Evolutionary conservation across 2,797 vertebrate genomes (phyloP).

Genomic region (Pseudochirops corinnae): DNA sequence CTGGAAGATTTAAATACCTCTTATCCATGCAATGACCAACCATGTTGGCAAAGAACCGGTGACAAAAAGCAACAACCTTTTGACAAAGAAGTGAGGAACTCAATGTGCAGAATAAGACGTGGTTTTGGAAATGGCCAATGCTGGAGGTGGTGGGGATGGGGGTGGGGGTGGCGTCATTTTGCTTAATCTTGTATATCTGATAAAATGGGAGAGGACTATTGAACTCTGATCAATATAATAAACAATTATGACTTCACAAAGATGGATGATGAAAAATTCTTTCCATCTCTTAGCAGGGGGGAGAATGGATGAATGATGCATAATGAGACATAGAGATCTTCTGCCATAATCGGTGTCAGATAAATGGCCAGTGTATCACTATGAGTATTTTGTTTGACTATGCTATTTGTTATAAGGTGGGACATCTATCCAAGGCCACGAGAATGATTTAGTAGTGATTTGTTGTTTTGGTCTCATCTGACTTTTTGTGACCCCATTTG

Average conservation of each 20-base stretch:
- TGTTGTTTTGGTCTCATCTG: not conserved
- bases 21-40: not conserved
- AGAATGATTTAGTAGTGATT: not conserved
- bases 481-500: not conserved
- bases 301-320: not conserved
- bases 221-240: not conserved
- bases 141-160: too few relatives aligned
- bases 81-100: not conserved
- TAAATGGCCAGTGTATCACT: not conserved
- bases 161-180: not conserved
- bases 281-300: not conserved
- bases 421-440: not conserved
- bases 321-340: not conserved
- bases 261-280: not conserved
- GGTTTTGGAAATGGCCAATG: not conserved
- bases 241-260: not conserved
- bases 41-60: not conserved
- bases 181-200: not conserved
- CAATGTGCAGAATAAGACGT: not conserved
- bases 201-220: not conserved
- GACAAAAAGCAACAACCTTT: not conserved
- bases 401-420: not conserved
- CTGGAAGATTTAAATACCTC: not conserved
- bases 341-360: not conserved
- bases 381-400: not conserved